Evolutionary conservation across 2,113 vertebrate genomes (phyloP), one percentile per base, ranked within the genome.

Genomic region (Heteronetta atricapilla): DNA sequence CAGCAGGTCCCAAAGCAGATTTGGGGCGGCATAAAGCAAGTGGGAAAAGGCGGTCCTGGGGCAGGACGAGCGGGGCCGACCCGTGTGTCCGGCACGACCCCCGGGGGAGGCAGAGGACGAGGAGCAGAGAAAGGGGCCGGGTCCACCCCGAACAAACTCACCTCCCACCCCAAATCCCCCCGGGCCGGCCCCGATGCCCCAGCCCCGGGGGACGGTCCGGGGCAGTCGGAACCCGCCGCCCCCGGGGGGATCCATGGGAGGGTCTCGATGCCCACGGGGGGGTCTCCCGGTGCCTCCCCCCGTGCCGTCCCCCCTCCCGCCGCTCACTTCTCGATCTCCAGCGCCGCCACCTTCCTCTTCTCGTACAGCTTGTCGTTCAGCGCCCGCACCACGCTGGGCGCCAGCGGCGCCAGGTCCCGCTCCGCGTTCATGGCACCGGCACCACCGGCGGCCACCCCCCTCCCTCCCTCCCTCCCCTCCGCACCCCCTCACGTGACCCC

Each of bases 341-440:
- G 96, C 9, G 99, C 99, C 5, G 99, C 99, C 66, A 99, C 99
- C 97, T 99, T 99, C 97, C 99, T 98, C 97, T 99, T 99, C 97
- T 99, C 99, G 94, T 99, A 99, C 52, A 99, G 98, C 94, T 99
- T 99, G 92, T 99, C 99, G 93, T 99, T 99, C 46, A 99, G 98
- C 59, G 99, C 99, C 76, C 99, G 96, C 81, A 99, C 99, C 76
- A 99, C 99, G 97, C 98, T 99, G 58, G 99, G 99, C 55, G 99
- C 99, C 95, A 99, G 96, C 7, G 99, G 99, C 48, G 99, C 97
- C 95, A 99, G 98, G 90, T 99, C 99, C 96, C 99, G 98, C 95
- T 99, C 99, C 3, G 98, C 95, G 96, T 99, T 99, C 99, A 99
- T 99, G 58, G 59, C 42, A 16, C 46, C 46, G 78, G 55, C 76